Evolutionary conservation across 2,113 vertebrate species (phyloP).

Genomic region (Podocnemis expansa): DNA sequence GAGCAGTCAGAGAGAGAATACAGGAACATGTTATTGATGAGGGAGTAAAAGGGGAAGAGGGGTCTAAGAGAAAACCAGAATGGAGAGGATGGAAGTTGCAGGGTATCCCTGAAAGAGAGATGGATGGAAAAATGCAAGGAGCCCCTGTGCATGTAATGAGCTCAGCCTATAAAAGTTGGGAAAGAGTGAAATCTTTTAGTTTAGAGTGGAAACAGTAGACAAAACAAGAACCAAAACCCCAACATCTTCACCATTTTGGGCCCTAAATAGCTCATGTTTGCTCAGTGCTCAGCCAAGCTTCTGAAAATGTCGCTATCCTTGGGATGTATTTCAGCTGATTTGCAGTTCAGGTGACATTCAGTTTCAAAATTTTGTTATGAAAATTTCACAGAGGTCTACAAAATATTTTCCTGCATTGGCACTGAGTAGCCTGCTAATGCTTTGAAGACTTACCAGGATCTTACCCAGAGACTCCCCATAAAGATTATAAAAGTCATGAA

Average conservation of each 20-base stretch:
- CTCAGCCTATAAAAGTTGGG: neutral
- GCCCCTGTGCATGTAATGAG: neutral
- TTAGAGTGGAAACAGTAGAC: neutral
- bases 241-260: neutral
- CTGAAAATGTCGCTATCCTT: too few relatives aligned
- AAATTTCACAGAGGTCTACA: too few relatives aligned
- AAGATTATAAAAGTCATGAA: too few relatives aligned
- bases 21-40: neutral
- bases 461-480: too few relatives aligned
- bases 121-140: neutral
- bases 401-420: too few relatives aligned
- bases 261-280: neutral
- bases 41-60: neutral
- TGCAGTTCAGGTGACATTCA: too few relatives aligned
- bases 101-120: neutral
- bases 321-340: too few relatives aligned
- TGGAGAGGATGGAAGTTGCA: neutral
- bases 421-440: too few relatives aligned
- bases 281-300: too few relatives aligned
- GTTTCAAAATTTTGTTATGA: too few relatives aligned
- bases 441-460: too few relatives aligned
- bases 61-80: neutral
- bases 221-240: neutral
- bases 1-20: too few relatives aligned
- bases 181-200: neutral